Conservation (phyloP, 2,113 vertebrate genomes). For the Riparia riparia region DNA sequence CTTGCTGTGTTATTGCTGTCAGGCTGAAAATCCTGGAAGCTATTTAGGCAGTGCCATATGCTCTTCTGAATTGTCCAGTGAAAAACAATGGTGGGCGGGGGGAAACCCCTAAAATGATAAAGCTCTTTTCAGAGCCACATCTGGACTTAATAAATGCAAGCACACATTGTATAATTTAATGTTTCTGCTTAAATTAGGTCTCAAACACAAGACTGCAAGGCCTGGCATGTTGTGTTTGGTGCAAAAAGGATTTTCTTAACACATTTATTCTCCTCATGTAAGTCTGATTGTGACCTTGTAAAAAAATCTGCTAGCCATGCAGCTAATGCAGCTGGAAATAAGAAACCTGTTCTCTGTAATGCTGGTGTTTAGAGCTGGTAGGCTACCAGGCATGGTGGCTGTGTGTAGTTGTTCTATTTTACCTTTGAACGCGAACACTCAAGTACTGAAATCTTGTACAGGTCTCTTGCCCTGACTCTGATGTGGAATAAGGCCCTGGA, state of each 20-base stretch:
- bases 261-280: neutral
- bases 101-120: neutral
- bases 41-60: slow-evolving; percentile 30
- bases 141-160: slow-evolving; percentile 1
- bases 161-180: neutral
- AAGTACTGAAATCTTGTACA: neutral
- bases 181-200: neutral
- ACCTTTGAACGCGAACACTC: neutral
- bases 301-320: neutral
- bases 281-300: neutral
- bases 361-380: neutral
- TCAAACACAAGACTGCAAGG: neutral
- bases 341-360: neutral
- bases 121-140: neutral
- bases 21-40: slow-evolving; percentile 5
- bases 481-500: neutral
- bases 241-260: neutral
- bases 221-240: neutral
- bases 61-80: neutral
- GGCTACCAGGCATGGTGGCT: neutral
- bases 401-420: neutral
- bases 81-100: neutral
- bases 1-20: neutral
- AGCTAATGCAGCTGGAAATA: neutral
- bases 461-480: neutral